These are phyloP conservation scores for Eupithecia centaureata DNA, from an alignment of 2,888 invertebrate genomes.

Conservation along the genomic window DNA sequence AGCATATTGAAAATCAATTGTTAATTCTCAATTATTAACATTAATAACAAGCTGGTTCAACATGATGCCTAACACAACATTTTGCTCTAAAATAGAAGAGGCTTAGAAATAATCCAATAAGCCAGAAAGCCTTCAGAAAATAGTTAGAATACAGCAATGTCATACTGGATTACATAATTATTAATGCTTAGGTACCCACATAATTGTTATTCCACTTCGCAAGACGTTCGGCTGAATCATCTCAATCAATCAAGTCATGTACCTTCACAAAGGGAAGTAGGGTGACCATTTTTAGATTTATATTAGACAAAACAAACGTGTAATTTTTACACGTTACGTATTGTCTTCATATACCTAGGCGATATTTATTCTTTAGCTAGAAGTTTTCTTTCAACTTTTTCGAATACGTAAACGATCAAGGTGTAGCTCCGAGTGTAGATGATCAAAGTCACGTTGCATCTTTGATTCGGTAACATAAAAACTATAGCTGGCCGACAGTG, in stretches of 20 bases:
- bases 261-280: slow-evolving; percentile 38
- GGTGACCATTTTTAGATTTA: slow-evolving; percentile 28
- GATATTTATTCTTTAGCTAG: too few relatives aligned
- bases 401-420: too few relatives aligned
- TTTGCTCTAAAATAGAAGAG: background rate
- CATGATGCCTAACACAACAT: background rate
- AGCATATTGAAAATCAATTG: too few relatives aligned
- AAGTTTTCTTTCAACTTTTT: too few relatives aligned
- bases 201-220: slow-evolving; percentile 64
- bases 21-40: too few relatives aligned
- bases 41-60: background rate
- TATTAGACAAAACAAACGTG: background rate
- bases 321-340: too few relatives aligned
- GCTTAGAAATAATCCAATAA: slow-evolving; percentile 1
- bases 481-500: too few relatives aligned
- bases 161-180: slow-evolving; percentile 55
- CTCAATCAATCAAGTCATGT: slow-evolving; percentile 66
- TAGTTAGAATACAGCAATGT: slow-evolving; percentile 37
- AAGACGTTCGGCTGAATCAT: slow-evolving; percentile 64
- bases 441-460: too few relatives aligned
- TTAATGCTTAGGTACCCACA: slow-evolving; percentile 56
- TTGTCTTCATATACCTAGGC: background rate
- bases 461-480: too few relatives aligned
- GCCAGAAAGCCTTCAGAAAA: slow-evolving; percentile 1
- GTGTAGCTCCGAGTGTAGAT: too few relatives aligned